phyloP scores from a whole-genome alignment of 2,113 vertebrate species.

The Phalacrocorax brasilianus region DNA sequence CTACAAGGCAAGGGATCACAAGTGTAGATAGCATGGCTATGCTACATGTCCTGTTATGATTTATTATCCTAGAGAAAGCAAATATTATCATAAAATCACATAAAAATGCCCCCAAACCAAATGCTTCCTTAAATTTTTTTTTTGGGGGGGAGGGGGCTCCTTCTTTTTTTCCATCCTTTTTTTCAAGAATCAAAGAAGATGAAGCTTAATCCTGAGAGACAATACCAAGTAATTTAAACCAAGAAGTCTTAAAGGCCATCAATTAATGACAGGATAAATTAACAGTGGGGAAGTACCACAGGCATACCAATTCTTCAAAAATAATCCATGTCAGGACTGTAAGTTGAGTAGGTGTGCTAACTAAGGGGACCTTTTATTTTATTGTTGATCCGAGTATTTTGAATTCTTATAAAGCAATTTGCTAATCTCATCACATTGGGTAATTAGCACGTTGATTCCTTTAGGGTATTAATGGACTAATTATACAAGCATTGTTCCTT shows the following conservation, averaged over 20 bases:
- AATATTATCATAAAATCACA: neutral
- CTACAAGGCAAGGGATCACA: slow-evolving; percentile 30
- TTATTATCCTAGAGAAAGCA: slow-evolving; percentile 33
- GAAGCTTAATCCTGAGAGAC: neutral
- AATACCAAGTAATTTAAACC: neutral
- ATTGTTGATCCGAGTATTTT: neutral
- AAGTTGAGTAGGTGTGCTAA: neutral
- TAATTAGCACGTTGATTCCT: slow-evolving; percentile 26
- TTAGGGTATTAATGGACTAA: slow-evolving; percentile 9
- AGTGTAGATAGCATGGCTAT: neutral
- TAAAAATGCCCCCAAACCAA: neutral
- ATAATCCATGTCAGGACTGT: neutral
- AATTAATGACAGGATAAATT: slow-evolving; percentile 8
- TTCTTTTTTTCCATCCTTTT: neutral
- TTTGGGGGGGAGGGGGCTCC: too few species aligned
- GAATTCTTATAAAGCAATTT: neutral
- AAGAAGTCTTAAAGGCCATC: neutral
- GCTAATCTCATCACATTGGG: neutral
- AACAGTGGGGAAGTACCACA: neutral
- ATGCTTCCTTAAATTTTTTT: neutral
- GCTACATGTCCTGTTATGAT: slow-evolving; percentile 8
- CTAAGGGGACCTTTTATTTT: neutral
- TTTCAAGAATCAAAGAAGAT: neutral
- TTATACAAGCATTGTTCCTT: neutral
- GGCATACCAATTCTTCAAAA: neutral